Conservation (phyloP, 2,888 invertebrate species). For the Sussaba pulchella region DNA sequence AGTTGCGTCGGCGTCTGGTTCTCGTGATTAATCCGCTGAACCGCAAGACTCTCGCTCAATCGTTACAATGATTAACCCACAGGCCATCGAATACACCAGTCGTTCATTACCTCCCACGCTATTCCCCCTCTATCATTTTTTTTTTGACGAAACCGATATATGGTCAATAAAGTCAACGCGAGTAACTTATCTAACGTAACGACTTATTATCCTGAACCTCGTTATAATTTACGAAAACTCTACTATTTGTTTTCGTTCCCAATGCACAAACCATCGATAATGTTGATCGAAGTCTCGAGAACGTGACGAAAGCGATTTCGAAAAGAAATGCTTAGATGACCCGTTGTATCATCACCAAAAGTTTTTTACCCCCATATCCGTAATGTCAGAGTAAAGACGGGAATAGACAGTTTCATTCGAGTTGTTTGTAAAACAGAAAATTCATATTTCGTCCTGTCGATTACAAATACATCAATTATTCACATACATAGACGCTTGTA, state of each 20-base stretch:
- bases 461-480: slow-evolving; percentile 10
- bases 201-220: slow-evolving; percentile 33
- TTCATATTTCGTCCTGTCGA: slow-evolving; percentile 23
- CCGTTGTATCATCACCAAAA: background rate
- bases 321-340: slow-evolving; percentile 12
- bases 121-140: slow-evolving; percentile 30
- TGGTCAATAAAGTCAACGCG: slow-evolving; percentile 14
- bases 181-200: background rate
- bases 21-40: background rate
- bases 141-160: slow-evolving; percentile 9
- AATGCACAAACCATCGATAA: slow-evolving; percentile 1
- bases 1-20: background rate
- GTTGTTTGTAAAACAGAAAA: slow-evolving; percentile 21
- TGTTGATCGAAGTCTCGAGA: slow-evolving; percentile 2
- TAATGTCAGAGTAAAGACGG: background rate
- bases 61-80: slow-evolving; percentile 48
- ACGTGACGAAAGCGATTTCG: slow-evolving; percentile 1
- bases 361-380: slow-evolving; percentile 15
- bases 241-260: background rate
- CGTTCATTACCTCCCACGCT: slow-evolving; percentile 50
- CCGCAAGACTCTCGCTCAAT: slow-evolving; percentile 25
- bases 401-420: background rate
- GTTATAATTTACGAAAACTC: slow-evolving; percentile 34
- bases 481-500: background rate
- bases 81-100: slow-evolving; percentile 46